Evolutionary conservation across 2,888 invertebrate genomes (phyloP), one percentile per base, ranked within the genome.

Genomic region (Bembecia ichneumoniformis): DNA sequence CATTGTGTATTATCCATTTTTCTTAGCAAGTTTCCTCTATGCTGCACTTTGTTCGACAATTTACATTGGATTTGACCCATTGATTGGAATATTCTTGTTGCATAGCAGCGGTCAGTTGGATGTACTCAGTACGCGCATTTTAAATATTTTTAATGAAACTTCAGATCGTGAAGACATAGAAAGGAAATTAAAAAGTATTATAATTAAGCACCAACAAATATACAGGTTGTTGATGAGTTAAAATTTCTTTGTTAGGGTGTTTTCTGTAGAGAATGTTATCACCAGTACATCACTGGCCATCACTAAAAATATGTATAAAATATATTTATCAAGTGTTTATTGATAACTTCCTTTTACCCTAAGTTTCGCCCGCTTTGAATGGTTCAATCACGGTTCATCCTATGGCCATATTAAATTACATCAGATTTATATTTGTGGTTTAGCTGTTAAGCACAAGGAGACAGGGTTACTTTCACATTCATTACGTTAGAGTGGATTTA

Each of bases 81-180:
- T 84, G n/a, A 68, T 75, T 1, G 78, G 79, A 0, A 78, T 81
- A 59, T 74, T 79, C 52, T 63, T 79, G 55, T 51, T 79, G 28
- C 82, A 84, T 49, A 59, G 64, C 3, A 78, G 81, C 52, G 80
- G 81, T 3, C 81, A 82, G 49, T 54, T 82, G 3, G 70, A 79
- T 16, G 51, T 84, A 11, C 60, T 77, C 0, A 73, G 66, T 35
- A 53, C 51, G n/a, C 64, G 68, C 36, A 64, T 82, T 36, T 51
- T 51, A n/a, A 66, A 57, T 36, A 36, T 74, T 5, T 71, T 77
- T 48, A 47, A 54, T 0, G 55, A 67, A 35, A 49, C 58, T 3
- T 48, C 55, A 43, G 57, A 58, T 43, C 50, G 49, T 1, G 54
- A 57, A 43, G 63, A 66, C 14, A 55, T 49, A 1, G 43, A 62